Conservation (phyloP, 2,888 invertebrate genomes). For the Eupithecia centaureata region DNA sequence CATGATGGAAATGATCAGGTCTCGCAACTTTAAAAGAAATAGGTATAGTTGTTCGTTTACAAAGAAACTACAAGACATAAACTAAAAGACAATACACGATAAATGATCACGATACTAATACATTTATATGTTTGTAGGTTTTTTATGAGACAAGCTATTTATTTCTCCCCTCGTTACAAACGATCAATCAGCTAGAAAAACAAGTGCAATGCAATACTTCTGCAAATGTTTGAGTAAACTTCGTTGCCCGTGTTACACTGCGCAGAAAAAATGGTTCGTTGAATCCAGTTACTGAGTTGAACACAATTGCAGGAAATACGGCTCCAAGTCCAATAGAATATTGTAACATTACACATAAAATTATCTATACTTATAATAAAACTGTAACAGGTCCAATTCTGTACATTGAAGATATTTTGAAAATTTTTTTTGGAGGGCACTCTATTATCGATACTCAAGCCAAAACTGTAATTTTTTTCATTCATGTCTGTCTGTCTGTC, state of each 20-base stretch:
- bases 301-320: slow-evolving; percentile 29
- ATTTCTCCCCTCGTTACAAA: background rate
- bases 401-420: too few species aligned
- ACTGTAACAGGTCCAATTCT: too few species aligned
- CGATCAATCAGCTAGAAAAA: slow-evolving; percentile 25
- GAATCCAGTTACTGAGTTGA: slow-evolving; percentile 26
- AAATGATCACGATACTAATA: background rate
- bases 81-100: background rate
- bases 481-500: too few species aligned
- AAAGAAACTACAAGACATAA: background rate
- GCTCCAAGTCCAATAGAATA: background rate
- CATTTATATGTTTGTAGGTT: background rate
- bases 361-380: too few species aligned
- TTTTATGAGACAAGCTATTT: background rate
- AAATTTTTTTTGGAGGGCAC: too few species aligned
- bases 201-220: slow-evolving; percentile 24
- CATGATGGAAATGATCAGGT: too few species aligned
- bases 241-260: slow-evolving; percentile 21
- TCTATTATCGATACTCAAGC: too few species aligned
- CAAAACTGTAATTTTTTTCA: too few species aligned
- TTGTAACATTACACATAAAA: too few species aligned
- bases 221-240: slow-evolving; percentile 27
- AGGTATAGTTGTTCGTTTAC: background rate
- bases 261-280: slow-evolving; percentile 36
- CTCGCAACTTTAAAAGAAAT: too few species aligned